These are phyloP conservation scores for Drosophila suboccidentalis DNA, from an alignment of 2,888 invertebrate genomes.

Conservation along the genomic window DNA sequence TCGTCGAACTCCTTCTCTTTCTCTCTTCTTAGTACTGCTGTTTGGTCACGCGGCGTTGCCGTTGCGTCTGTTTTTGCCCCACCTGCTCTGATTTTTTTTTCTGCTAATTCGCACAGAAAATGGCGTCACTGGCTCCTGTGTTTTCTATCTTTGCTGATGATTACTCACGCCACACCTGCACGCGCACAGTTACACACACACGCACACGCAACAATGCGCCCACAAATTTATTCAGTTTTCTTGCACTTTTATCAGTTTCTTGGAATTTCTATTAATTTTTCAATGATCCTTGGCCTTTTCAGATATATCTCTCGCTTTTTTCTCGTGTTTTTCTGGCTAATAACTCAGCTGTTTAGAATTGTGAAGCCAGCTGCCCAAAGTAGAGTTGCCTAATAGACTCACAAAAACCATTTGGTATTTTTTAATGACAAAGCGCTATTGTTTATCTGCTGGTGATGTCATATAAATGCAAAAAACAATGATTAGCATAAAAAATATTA, in stretches of 20 bases:
- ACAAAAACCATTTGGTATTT: constrained; percentile 25
- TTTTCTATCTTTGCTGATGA: constrained; percentile 47
- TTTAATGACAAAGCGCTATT: neutral
- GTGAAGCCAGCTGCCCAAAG: constrained; percentile 50
- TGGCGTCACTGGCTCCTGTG: constrained; percentile 74
- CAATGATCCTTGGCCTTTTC: constrained; percentile 42
- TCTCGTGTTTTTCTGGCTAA: constrained; percentile 48
- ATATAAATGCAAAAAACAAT: neutral
- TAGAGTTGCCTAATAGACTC: constrained; percentile 32
- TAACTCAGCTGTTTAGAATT: constrained; percentile 62
- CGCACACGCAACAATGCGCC: constrained; percentile 10
- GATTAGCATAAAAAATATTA: neutral
- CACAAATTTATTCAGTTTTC: constrained; percentile 4
- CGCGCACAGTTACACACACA: constrained; percentile 18
- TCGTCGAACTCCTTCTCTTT: constrained; percentile 14
- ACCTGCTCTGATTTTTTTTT: constrained; percentile 72
- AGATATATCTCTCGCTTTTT: constrained; percentile 37
- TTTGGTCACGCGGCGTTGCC: constrained; percentile 68
- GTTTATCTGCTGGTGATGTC: neutral
- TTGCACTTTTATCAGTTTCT: neutral
- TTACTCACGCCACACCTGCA: constrained; percentile 50
- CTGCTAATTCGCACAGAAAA: constrained; percentile 75
- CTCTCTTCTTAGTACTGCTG: constrained; percentile 19
- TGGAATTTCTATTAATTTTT: constrained; percentile 24
- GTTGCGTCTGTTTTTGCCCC: constrained; percentile 67